phyloP scores from a whole-genome alignment of 2,113 vertebrate species.

The Chaetops frenatus region DNA sequence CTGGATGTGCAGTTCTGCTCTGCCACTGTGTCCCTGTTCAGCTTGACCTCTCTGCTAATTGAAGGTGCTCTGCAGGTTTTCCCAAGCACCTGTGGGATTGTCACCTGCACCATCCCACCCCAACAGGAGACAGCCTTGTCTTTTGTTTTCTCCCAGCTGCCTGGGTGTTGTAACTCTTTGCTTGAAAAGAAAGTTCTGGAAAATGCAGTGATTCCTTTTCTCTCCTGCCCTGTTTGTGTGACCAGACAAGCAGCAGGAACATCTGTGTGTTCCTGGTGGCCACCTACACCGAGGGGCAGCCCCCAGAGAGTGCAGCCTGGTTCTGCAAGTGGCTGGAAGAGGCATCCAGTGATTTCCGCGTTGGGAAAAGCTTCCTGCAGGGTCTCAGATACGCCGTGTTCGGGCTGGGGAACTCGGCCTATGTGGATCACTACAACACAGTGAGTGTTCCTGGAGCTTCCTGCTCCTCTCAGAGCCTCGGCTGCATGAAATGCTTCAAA shows the following conservation, averaged over 20 bases:
- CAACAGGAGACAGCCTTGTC: not conserved
- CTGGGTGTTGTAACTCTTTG: not conserved
- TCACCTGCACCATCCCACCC: not conserved
- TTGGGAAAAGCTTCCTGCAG: slow-evolving; percentile 82
- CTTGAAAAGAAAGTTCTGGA: not conserved
- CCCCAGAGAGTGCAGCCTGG: slow-evolving; percentile 82
- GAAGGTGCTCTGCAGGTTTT: not conserved
- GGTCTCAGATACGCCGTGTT: slow-evolving; percentile 89
- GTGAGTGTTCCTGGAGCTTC: slow-evolving; percentile 55
- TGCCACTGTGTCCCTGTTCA: rapidly evolving
- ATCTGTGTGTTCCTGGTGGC: slow-evolving; percentile 88
- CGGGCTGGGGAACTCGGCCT: slow-evolving; percentile 88
- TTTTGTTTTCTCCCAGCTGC: not conserved
- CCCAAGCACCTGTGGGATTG: not conserved
- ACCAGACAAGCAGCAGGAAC: slow-evolving; percentile 73
- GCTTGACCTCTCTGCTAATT: not conserved
- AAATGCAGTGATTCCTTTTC: not conserved
- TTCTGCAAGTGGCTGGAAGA: slow-evolving; percentile 95
- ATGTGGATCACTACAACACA: slow-evolving; percentile 84
- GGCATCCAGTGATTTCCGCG: slow-evolving; percentile 85
- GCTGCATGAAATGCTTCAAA: not conserved
- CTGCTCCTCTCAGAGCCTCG: not conserved
- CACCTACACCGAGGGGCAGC: slow-evolving; percentile 85
- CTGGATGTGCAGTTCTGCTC: not conserved
- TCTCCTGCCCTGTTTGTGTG: not conserved